Evolutionary conservation across 2,797 vertebrate genomes (phyloP), one percentile per base, ranked within the genome.

Genomic region (Danio kyathit): DNA sequence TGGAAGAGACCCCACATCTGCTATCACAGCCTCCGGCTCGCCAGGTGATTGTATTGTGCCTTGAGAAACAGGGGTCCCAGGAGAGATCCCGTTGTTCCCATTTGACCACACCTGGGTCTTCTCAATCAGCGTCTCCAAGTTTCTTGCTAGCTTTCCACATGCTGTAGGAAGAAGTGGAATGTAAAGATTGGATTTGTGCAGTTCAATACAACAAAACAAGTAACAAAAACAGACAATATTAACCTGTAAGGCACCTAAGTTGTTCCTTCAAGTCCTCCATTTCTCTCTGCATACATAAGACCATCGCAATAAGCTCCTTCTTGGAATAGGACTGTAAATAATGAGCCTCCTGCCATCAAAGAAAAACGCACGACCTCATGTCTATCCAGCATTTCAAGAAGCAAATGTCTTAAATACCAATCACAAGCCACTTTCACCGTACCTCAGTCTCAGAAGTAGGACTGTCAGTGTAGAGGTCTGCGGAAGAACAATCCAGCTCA

Each of bases 181-280:
- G 49, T 74, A 41, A 19, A 14, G 14, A 54, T 43, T 65, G 12
- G 17, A 52, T 64, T 54, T 16, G 10, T 48, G 46, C 44, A 44
- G 21, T 21, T 60, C 12, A 6, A 74, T 75, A n/a, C 5, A 46
- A 63, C 16, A 40, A 75, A 67, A 46, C 41, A 41, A 19, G 44
- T 11, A 40, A 17, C 5, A 6, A 8, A 71, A 57, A 7, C 3
- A 17, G 41, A 77, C 5, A 8, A 5, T 19, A 83, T 76, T 82
- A 70, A 89, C 89, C 90, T 88, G 90, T 90, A 85, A 91, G 88
- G 84, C 90, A 91, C 82, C 88, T 78, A 79, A 91, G 85, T 89
- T 90, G 90, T 82, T 91, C 89, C 76, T 87, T 89, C 66, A 91
- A 82, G 69, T 78, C 84, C 59, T 91, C 90, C 88, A 91, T 91